Conservation (phyloP, 2,113 vertebrate genomes). For the Sebastes fasciatus region DNA sequence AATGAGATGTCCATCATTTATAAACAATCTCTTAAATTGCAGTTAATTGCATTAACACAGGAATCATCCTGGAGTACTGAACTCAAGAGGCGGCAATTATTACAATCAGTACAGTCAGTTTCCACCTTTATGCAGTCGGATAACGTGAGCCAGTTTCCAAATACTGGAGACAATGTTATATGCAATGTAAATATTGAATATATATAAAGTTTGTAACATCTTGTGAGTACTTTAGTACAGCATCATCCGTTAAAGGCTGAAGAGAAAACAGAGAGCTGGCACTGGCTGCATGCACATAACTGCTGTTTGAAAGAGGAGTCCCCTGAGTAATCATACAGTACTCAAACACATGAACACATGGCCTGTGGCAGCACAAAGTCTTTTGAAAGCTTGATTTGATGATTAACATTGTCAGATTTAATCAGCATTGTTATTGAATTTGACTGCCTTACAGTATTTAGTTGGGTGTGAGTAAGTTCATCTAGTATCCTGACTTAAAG, state of each 20-base stretch:
- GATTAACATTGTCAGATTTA: neutral
- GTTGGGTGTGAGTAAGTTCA: neutral
- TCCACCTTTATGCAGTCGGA: neutral
- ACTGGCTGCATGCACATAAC: neutral
- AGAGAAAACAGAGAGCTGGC: no score
- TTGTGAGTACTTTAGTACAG: neutral
- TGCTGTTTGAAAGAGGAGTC: neutral
- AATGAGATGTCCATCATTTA: neutral
- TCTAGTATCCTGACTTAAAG: neutral
- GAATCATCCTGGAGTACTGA: neutral
- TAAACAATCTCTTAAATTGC: neutral
- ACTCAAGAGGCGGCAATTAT: no score
- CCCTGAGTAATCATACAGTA: neutral
- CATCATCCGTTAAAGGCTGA: neutral
- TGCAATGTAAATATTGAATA: neutral
- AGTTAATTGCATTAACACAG: neutral
- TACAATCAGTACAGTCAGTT: neutral
- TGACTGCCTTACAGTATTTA: neutral
- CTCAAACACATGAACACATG: neutral
- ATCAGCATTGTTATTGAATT: neutral
- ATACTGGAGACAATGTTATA: neutral
- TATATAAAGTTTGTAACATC: neutral
- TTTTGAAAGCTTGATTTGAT: neutral
- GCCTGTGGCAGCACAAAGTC: neutral
- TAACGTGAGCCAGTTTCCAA: neutral